These are phyloP conservation scores for Zoanthus gigantus DNA, from an alignment of 92 coral and sea anemone species.

Conservation along the genomic window DNA sequence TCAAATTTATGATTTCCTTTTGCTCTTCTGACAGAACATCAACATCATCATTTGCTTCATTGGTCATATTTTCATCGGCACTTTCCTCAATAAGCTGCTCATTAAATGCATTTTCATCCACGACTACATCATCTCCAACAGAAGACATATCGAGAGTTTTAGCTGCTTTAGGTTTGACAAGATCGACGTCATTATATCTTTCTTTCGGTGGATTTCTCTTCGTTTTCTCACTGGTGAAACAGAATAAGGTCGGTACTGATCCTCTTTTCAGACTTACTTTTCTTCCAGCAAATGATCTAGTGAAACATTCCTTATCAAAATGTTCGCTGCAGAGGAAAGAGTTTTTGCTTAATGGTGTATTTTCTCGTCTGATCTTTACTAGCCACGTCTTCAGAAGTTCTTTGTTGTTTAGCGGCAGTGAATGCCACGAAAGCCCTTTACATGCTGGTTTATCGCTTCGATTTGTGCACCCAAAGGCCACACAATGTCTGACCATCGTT, in stretches of 20 bases:
- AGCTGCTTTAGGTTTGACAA: constrained; percentile 13
- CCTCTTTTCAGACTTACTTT: background rate
- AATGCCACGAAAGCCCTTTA: background rate
- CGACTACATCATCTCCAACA: constrained; percentile 33
- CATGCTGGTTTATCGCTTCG: constrained; percentile 33
- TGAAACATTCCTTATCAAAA: background rate
- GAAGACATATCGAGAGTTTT: constrained; percentile 24
- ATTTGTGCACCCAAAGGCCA: constrained; percentile 58
- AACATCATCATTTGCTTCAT: background rate
- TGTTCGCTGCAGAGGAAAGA: background rate
- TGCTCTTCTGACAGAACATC: constrained; percentile 38
- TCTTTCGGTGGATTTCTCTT: constrained; percentile 56
- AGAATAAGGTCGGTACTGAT: constrained; percentile 15
- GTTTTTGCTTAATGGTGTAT: background rate
- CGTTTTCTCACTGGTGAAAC: constrained; percentile 47
- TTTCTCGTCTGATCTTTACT: background rate
- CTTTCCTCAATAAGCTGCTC: no score
- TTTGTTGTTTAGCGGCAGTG: background rate
- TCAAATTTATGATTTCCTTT: constrained; percentile 44
- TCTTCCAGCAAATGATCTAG: background rate
- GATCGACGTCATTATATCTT: constrained; percentile 29
- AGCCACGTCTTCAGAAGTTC: background rate
- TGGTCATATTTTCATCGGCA: no score
- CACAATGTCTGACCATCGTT: constrained; percentile 56
- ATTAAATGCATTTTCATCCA: background rate